Conservation (phyloP, 2,113 vertebrate genomes). For the Coptodon rendalli region DNA sequence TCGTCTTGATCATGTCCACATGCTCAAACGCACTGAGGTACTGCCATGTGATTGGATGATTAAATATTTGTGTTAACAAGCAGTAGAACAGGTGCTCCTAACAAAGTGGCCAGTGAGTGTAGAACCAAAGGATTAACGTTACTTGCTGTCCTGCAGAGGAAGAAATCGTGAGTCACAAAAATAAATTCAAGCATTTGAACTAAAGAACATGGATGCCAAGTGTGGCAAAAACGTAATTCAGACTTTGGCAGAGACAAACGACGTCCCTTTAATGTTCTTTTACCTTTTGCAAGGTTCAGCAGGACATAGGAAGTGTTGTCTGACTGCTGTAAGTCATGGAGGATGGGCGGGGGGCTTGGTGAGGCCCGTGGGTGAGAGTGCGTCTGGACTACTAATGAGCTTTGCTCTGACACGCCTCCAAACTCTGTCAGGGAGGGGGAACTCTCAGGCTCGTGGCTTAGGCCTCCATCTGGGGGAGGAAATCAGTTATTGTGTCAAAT, state of each 20-base stretch:
- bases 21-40: accelerated
- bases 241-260: neutral
- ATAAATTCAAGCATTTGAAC: neutral
- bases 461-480: conserved; percentile 76
- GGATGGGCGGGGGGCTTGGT: conserved; percentile 71
- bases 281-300: conserved; percentile 94
- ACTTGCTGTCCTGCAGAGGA: neutral
- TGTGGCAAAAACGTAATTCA: neutral
- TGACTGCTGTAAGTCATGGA: conserved; percentile 91
- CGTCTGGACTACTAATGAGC: conserved; percentile 79
- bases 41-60: neutral
- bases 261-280: neutral
- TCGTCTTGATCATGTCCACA: neutral
- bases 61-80: neutral
- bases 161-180: neutral
- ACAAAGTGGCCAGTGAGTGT: neutral
- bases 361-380: conserved; percentile 76
- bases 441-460: conserved; percentile 58
- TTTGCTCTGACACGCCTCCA: conserved; percentile 70
- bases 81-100: neutral
- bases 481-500: neutral
- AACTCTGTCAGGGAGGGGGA: conserved; percentile 68
- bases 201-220: neutral
- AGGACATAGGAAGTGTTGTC: conserved; percentile 94
- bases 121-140: neutral